These are phyloP conservation scores for Drosophila setosimentum DNA, from an alignment of 2,888 invertebrate genomes.

Conservation along the genomic window DNA sequence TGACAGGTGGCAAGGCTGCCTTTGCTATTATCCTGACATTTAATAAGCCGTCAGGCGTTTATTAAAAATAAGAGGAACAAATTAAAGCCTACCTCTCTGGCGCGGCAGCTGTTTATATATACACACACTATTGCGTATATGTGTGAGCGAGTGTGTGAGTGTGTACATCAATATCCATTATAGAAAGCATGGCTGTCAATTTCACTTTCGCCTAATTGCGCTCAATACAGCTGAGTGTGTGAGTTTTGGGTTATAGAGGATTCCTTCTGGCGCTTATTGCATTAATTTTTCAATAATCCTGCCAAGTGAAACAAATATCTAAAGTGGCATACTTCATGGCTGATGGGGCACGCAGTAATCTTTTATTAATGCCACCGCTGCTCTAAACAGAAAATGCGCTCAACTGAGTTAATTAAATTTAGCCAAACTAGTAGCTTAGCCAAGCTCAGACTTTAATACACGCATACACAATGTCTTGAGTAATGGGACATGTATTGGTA, in stretches of 20 bases:
- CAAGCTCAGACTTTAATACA: slow-evolving; percentile 24
- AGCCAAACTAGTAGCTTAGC: slow-evolving; percentile 25
- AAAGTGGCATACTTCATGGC: slow-evolving; percentile 73
- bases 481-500: slow-evolving; percentile 17
- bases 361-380: slow-evolving; percentile 75
- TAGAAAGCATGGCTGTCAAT: slow-evolving; percentile 63
- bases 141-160: not conserved
- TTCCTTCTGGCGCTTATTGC: slow-evolving; percentile 61
- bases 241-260: slow-evolving; percentile 8
- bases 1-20: slow-evolving; percentile 72
- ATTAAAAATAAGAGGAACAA: slow-evolving; percentile 64
- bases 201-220: slow-evolving; percentile 72
- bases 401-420: slow-evolving; percentile 82
- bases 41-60: slow-evolving; percentile 67
- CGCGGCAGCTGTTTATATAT: slow-evolving; percentile 44
- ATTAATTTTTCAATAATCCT: slow-evolving; percentile 80
- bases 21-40: slow-evolving; percentile 50
- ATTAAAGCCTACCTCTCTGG: slow-evolving; percentile 62
- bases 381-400: slow-evolving; percentile 51
- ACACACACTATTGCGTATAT: slow-evolving; percentile 26
- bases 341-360: slow-evolving; percentile 67
- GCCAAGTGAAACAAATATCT: slow-evolving; percentile 67
- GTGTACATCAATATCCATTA: slow-evolving; percentile 70
- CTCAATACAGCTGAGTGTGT: slow-evolving; percentile 32
- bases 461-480: slow-evolving; percentile 1